These are phyloP conservation scores for Dasypolia templi DNA, from an alignment of 2,888 invertebrate species.

Conservation along the genomic window DNA sequence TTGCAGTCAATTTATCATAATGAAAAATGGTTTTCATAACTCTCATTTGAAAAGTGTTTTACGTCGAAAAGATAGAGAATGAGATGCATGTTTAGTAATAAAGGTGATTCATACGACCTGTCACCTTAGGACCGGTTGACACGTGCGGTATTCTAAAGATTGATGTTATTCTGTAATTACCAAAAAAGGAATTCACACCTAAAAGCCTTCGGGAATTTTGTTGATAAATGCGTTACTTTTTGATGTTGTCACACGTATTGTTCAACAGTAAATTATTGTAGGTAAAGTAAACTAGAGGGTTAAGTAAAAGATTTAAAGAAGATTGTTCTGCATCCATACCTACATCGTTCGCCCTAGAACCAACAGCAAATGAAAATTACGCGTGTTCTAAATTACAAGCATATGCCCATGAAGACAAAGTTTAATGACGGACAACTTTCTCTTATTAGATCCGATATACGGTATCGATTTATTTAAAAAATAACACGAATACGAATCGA, in stretches of 20 bases:
- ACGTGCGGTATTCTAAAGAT: conserved; percentile 18
- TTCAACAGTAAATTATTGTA: not conserved
- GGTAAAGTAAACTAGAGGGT: not conserved
- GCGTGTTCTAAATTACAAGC: too few relatives aligned
- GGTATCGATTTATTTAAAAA: too few relatives aligned
- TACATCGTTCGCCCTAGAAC: too few relatives aligned
- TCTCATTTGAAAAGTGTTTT: conserved; percentile 22
- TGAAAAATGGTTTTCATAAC: conserved; percentile 27
- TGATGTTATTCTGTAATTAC: conserved; percentile 46
- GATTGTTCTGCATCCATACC: too few relatives aligned
- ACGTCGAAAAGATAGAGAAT: conserved; percentile 34
- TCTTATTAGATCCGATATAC: too few relatives aligned
- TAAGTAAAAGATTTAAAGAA: too few relatives aligned
- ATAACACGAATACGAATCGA: too few relatives aligned
- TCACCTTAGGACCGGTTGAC: conserved; percentile 13
- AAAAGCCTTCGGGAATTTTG: not conserved
- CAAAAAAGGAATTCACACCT: not conserved
- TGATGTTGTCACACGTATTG: conserved; percentile 3
- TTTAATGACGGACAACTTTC: too few relatives aligned
- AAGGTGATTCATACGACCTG: conserved; percentile 57
- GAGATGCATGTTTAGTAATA: conserved; percentile 38
- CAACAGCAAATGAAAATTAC: too few relatives aligned
- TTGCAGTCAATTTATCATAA: conserved; percentile 30
- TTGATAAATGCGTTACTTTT: not conserved
- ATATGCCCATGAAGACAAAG: too few relatives aligned